phyloP scores from a whole-genome alignment of 1,140 invertebrate species.

The Colletes gigas region DNA sequence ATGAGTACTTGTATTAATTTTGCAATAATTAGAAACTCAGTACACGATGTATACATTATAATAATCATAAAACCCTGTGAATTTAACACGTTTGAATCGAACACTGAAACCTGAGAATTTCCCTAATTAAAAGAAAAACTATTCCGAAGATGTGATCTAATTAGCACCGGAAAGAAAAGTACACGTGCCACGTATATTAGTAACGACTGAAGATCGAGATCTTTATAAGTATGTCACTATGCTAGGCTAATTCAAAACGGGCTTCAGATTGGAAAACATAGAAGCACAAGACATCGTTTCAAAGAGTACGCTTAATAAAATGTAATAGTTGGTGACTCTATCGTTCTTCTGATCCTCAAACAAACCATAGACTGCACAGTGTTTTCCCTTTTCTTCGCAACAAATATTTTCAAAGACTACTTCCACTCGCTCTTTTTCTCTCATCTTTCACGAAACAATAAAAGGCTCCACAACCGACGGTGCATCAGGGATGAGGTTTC shows the following conservation, averaged over 20 bases:
- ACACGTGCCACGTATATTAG: too few species aligned
- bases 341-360: not conserved
- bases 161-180: too few species aligned
- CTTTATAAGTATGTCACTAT: too few species aligned
- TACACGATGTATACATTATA: too few species aligned
- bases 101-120: too few species aligned
- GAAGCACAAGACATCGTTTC: not conserved
- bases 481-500: conserved; percentile 62
- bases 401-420: conserved; percentile 45
- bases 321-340: not conserved
- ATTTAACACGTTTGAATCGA: too few species aligned
- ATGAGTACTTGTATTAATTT: too few species aligned
- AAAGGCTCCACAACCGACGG: conserved; percentile 67
- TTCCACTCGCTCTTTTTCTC: not conserved
- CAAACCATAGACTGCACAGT: not conserved
- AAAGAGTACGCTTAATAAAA: not conserved
- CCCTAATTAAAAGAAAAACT: too few species aligned
- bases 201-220: too few species aligned
- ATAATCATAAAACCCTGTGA: too few species aligned
- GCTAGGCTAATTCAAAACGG: not conserved
- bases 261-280: not conserved
- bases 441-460: conserved; percentile 68
- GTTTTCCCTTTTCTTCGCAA: conserved; percentile 3
- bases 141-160: too few species aligned
- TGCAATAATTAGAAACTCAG: too few species aligned